A percentile compares a stretch with the other conserved stretches of the same genome.
These are phyloP conservation scores for Aptenodytes forsteri DNA, from an alignment of 2,113 vertebrate species.

Conservation along the genomic window DNA sequence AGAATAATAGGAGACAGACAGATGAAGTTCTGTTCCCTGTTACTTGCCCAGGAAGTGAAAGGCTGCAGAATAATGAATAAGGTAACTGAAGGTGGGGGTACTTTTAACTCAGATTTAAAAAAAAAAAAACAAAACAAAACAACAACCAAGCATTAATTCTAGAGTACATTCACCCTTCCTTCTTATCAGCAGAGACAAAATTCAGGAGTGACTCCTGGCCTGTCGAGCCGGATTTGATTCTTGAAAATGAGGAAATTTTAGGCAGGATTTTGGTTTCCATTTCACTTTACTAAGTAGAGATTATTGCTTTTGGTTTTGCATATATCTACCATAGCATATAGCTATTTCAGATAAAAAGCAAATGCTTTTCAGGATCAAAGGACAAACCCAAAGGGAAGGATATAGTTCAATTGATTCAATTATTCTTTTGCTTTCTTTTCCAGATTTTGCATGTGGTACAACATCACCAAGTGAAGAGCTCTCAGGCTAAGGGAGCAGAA, in stretches of 20 bases:
- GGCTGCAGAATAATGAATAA: background rate
- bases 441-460: background rate
- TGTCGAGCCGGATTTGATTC: background rate
- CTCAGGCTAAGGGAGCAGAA: background rate
- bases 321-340: background rate
- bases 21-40: background rate
- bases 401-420: background rate
- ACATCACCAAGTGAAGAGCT: background rate
- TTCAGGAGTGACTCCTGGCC: background rate
- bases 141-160: background rate
- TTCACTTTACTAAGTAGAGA: background rate
- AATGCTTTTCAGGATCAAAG: background rate
- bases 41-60: background rate
- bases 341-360: background rate
- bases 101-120: background rate
- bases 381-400: background rate
- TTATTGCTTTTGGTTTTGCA: background rate
- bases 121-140: background rate
- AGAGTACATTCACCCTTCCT: background rate
- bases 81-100: background rate
- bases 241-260: background rate
- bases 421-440: background rate
- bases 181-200: background rate
- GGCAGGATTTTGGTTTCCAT: background rate
- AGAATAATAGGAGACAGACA: background rate